Conservation (phyloP, 2,113 vertebrate genomes). For the Labrus mixtus region DNA sequence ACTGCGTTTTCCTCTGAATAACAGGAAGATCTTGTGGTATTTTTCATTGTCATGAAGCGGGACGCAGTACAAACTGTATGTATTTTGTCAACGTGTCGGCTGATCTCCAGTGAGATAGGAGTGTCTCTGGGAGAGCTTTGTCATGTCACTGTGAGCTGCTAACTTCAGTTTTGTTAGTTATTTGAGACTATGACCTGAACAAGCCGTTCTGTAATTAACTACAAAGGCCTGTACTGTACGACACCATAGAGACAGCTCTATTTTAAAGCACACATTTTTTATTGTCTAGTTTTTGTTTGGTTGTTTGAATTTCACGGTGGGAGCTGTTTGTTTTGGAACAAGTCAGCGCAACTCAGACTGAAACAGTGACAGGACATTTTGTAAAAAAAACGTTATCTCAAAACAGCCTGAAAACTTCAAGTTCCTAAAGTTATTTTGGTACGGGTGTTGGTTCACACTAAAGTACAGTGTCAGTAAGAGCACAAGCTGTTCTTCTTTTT, state of each 20-base stretch:
- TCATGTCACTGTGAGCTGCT: conserved; percentile 23
- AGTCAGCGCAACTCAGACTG: neutral
- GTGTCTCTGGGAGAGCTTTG: conserved; percentile 4
- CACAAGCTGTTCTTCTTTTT: neutral
- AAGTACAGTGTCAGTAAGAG: neutral
- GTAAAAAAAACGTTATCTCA: neutral
- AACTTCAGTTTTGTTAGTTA: neutral
- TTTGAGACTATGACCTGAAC: neutral
- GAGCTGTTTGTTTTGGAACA: conserved; percentile 23
- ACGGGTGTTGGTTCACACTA: conserved; percentile 3
- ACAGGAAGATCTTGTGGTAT: conserved; percentile 1
- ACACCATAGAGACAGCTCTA: too few species aligned
- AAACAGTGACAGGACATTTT: neutral
- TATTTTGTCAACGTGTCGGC: neutral
- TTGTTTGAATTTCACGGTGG: neutral
- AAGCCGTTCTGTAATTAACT: neutral
- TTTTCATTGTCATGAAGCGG: neutral
- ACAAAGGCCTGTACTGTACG: neutral
- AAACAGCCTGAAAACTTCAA: neutral
- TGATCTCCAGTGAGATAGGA: neutral
- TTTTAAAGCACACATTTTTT: too few species aligned
- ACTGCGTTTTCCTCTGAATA: neutral
- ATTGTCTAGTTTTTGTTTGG: neutral
- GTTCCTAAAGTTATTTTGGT: conserved; percentile 11
- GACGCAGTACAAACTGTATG: neutral